phyloP scores from a whole-genome alignment of 2,797 vertebrate species.

The Halcyon smyrnensis region DNA sequence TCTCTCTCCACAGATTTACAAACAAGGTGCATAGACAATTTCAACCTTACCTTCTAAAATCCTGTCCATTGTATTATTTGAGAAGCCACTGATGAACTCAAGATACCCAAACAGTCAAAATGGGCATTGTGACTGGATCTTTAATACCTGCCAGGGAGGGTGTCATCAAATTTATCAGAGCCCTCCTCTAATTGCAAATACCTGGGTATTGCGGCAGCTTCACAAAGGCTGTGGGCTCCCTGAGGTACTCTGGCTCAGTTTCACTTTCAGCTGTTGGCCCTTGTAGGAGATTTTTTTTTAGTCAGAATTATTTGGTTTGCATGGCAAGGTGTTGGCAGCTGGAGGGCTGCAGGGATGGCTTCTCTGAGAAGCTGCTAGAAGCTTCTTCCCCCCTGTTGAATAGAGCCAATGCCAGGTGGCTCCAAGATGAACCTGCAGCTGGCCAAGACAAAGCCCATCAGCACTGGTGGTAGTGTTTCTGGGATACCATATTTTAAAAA shows the following conservation, averaged over 20 bases:
- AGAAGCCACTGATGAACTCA: background rate
- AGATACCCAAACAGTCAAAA: background rate
- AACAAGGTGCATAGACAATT: background rate
- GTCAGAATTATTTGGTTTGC: background rate
- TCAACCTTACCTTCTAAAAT: background rate
- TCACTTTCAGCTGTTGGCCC: background rate
- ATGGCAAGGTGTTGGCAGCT: background rate
- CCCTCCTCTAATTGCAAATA: background rate
- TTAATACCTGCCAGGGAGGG: background rate
- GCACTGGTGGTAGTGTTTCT: background rate
- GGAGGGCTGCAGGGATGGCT: background rate
- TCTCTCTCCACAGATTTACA: background rate
- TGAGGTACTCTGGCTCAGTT: background rate
- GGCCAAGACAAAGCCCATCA: background rate
- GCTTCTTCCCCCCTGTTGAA: background rate
- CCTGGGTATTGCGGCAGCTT: background rate
- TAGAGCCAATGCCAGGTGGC: background rate
- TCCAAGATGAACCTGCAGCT: too few relatives aligned
- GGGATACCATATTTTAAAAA: background rate
- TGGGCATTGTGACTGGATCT: accelerated
- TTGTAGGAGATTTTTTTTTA: background rate
- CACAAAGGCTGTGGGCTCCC: background rate
- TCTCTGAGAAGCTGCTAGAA: background rate
- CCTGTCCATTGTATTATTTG: background rate
- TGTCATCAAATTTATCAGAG: background rate